Conservation (phyloP, 2,113 vertebrate species). For the Ellobius talpinus region DNA sequence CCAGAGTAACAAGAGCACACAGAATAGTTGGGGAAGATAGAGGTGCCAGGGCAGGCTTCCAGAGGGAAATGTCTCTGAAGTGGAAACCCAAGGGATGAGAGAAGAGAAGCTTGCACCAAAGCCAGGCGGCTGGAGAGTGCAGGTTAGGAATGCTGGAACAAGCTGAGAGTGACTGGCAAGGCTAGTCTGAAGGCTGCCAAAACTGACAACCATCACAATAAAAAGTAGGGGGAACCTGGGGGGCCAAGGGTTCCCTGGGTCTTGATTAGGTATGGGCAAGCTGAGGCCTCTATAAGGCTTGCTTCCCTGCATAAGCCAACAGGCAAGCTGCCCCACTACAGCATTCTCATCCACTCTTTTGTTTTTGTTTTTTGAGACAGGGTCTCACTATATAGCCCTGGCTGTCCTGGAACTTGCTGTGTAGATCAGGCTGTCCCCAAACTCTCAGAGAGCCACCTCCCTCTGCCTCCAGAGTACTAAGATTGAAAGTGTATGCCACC, state of each 20-base stretch:
- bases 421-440: neutral
- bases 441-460: neutral
- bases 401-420: neutral
- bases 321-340: neutral
- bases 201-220: neutral
- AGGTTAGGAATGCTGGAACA: neutral
- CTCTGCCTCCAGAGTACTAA: neutral
- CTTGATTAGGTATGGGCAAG: neutral
- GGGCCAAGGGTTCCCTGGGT: neutral
- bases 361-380: neutral
- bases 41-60: neutral
- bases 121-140: no score
- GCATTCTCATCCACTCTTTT: neutral
- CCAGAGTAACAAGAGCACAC: fast-evolving
- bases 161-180: neutral
- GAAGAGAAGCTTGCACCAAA: neutral
- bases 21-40: neutral
- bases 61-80: neutral
- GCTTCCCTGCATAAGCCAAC: neutral
- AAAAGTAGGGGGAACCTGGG: fast-evolving
- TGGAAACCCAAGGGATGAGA: neutral
- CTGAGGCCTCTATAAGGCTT: neutral
- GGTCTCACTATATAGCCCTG: neutral
- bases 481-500: neutral
- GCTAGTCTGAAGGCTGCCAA: neutral